Base-by-base conservation (phyloP, 2,113 vertebrate genomes). In the Xenus cinereus region DNA sequence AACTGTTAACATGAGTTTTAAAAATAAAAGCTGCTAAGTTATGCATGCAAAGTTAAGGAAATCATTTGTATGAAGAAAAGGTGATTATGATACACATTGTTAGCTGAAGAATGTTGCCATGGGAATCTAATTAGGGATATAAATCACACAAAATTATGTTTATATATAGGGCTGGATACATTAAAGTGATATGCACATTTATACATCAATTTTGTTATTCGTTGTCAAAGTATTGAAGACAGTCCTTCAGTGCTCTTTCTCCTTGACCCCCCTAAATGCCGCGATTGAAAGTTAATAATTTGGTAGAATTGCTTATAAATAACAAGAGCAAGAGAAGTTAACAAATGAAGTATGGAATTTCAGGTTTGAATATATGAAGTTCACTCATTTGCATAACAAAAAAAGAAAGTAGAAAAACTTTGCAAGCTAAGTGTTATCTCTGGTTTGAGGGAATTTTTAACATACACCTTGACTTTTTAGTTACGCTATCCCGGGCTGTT, bases 11-110 rank as follows among this genome's bases (percentile, higher is more conserved):
- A 84, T 14, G 96, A 97, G 96, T 96, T 98, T 98, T 98, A 98
- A 97, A 98, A 98, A 98, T 98, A 98, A 98, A 98, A 98, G 97
- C 98, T 98, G 98, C 96, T 98, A 98, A 98, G 98, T 98, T 98
- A 98, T 98, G 98, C 97, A 97, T 97, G 96, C 96, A 95, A 98
- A 98, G 98, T 98, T 98, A 98, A 98, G 93, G 97, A 98, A 98
- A 98, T 98, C 9, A 96, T 98, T 98, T 98, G 96, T 98, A 95
- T 95, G 98, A 98, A 97, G 97, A 95, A 98, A 98, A 98, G 98
- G 98, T 98, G 98, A 98, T 98, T 98, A 98, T 93, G 98, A 96
- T 98, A 97, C 97, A 98, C 98, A 98, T 98, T 98, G 98, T 98
- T 98, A 98, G 97, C 97, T 93, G 97, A 98, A 96, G 97, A 98